phyloP scores from a whole-genome alignment of 2,888 invertebrate species.

The Arctia plantaginis region DNA sequence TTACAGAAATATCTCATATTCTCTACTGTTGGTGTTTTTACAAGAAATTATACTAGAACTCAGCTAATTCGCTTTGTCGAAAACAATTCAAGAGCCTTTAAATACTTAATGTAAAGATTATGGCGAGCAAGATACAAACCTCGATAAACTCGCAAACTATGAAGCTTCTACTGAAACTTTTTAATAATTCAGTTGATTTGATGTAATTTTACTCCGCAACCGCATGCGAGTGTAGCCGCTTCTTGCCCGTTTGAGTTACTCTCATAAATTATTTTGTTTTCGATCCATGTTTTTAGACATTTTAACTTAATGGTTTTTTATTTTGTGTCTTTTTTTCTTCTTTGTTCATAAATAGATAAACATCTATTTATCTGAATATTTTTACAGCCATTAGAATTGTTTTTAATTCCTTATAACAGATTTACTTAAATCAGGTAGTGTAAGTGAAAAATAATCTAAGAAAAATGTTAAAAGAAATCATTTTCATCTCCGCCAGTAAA shows the following conservation, averaged over 20 bases:
- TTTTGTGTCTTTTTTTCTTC: neutral
- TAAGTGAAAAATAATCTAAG: too few relatives aligned
- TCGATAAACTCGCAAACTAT: slow-evolving; percentile 43
- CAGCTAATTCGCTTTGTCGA: neutral
- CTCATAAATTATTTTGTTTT: slow-evolving; percentile 44
- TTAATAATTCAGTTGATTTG: slow-evolving; percentile 79
- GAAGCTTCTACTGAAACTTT: slow-evolving; percentile 57
- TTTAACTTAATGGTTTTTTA: neutral
- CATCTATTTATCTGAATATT: too few relatives aligned
- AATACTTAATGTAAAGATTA: slow-evolving; percentile 20
- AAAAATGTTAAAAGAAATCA: too few relatives aligned
- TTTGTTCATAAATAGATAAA: neutral
- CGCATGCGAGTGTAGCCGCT: slow-evolving; percentile 65
- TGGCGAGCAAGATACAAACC: slow-evolving; percentile 31
- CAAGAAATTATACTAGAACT: neutral
- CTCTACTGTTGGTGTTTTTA: neutral
- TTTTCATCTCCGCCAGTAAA: too few relatives aligned
- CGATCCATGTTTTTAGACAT: neutral
- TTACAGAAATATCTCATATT: too few relatives aligned
- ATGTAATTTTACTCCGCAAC: slow-evolving; percentile 78
- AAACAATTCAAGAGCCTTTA: slow-evolving; percentile 16
- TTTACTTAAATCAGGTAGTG: too few relatives aligned
- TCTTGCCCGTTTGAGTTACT: slow-evolving; percentile 48
- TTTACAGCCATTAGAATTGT: too few relatives aligned
- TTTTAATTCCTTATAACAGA: too few relatives aligned